A percentile compares a stretch with the other conserved stretches of the same genome.
Evolutionary conservation across 37 sponge, comb jelly and placozoan species (phyloP).

Genomic region (Haliclona indistincta): DNA sequence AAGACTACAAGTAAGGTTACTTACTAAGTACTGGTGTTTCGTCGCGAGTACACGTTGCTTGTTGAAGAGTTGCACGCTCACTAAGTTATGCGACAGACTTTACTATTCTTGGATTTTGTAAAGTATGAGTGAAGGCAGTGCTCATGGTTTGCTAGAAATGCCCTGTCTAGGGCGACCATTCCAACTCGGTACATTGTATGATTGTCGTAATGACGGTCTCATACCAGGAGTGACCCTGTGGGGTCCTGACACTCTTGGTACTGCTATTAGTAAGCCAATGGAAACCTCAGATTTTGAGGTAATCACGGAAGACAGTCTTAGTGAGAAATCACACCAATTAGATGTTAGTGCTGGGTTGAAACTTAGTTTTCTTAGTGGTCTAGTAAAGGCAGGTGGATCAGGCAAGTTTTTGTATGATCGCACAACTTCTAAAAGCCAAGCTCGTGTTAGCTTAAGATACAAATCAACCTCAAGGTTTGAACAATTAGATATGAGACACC

Average conservation of each 20-base stretch:
- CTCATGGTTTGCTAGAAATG: not conserved
- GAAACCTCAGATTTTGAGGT: slow-evolving; percentile 20
- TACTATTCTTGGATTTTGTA: too few relatives aligned
- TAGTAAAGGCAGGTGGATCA: slow-evolving; percentile 16
- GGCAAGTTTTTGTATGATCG: slow-evolving; percentile 38
- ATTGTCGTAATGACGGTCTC: slow-evolving; percentile 41
- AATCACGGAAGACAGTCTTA: slow-evolving; percentile 29
- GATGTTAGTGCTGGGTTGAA: slow-evolving; percentile 20
- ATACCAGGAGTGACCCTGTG: slow-evolving; percentile 40
- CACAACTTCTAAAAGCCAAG: slow-evolving; percentile 27
- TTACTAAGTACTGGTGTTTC: too few relatives aligned
- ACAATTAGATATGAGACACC: slow-evolving; percentile 23
- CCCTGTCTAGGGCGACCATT: slow-evolving; percentile 48
- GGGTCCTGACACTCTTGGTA: slow-evolving; percentile 3
- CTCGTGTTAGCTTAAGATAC: slow-evolving; percentile 42
- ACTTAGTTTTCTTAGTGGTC: slow-evolving; percentile 34
- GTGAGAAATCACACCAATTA: slow-evolving; percentile 14
- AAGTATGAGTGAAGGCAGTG: too few relatives aligned
- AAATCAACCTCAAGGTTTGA: slow-evolving; percentile 20
- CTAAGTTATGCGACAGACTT: too few relatives aligned
- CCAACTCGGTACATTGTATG: slow-evolving; percentile 46
- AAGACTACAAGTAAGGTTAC: too few relatives aligned
- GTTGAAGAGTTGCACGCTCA: too few relatives aligned
- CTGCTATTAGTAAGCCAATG: not conserved
- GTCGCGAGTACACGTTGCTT: too few relatives aligned